phyloP scores from a whole-genome alignment of 2,113 vertebrate species.

The Corydoras sp. region DNA sequence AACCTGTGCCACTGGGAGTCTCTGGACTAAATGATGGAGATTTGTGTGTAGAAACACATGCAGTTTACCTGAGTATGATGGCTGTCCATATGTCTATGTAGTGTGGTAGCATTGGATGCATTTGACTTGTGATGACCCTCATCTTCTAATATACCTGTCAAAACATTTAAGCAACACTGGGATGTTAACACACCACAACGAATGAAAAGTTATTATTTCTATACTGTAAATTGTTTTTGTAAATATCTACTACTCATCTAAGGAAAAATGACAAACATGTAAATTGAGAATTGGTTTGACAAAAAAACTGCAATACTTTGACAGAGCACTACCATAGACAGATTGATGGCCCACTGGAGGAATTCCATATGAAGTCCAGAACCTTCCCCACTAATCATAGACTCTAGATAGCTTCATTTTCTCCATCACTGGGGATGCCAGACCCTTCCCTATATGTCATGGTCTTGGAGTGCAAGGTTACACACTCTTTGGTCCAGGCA shows the following conservation, averaged over 20 bases:
- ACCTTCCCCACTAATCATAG: constrained; percentile 29
- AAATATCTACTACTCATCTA: not conserved
- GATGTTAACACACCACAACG: not conserved
- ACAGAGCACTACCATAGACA: constrained; percentile 9
- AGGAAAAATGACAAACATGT: not conserved
- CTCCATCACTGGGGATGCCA: not conserved
- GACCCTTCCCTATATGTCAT: constrained; percentile 5
- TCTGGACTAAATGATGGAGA: constrained; percentile 9
- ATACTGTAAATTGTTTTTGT: not conserved
- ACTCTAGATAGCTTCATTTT: constrained; percentile 19
- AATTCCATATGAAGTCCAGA: constrained; percentile 26
- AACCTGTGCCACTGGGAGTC: constrained; percentile 31
- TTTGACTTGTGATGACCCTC: constrained; percentile 76
- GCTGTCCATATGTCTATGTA: constrained; percentile 80
- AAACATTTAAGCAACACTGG: constrained; percentile 25
- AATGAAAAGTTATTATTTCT: not conserved
- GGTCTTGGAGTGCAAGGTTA: constrained; percentile 18
- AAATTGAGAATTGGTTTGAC: constrained; percentile 4
- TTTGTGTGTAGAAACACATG: not conserved
- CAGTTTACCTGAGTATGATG: constrained; percentile 83
- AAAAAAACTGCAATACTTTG: not conserved
- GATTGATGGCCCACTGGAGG: constrained; percentile 16
- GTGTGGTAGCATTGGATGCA: constrained; percentile 58
- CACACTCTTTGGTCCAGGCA: constrained; percentile 2
- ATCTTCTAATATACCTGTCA: constrained; percentile 75